phyloP scores from a whole-genome alignment of 2,113 vertebrate species.

The human (Homo sapiens) region DNA sequence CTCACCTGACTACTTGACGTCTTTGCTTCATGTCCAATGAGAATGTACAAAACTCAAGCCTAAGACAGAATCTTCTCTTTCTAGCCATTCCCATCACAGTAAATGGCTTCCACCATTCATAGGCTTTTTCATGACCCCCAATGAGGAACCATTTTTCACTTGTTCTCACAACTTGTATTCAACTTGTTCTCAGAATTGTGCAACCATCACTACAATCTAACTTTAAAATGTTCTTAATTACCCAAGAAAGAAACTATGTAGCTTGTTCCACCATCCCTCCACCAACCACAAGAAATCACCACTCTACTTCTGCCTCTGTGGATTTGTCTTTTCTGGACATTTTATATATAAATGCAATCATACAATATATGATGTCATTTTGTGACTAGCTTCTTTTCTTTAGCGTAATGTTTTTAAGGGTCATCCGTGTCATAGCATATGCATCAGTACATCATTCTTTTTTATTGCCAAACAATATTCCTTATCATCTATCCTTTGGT shows the following conservation, averaged over 20 bases:
- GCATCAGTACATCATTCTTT: background rate
- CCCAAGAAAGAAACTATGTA: background rate
- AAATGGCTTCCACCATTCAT: background rate
- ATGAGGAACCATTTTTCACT: background rate
- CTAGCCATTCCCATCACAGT: background rate
- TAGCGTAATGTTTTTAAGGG: background rate
- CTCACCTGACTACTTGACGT: background rate
- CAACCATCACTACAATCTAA: background rate
- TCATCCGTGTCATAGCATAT: background rate
- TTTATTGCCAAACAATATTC: background rate
- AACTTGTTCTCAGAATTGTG: background rate
- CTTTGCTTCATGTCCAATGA: background rate
- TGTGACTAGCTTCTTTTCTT: background rate
- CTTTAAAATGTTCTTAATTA: background rate
- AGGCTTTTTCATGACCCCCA: background rate
- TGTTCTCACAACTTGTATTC: background rate
- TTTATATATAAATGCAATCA: background rate
- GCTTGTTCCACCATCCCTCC: background rate
- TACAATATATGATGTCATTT: background rate
- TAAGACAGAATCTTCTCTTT: background rate
- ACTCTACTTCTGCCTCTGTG: background rate
- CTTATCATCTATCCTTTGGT: background rate
- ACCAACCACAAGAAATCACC: background rate
- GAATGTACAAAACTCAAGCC: background rate
- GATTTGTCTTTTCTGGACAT: background rate